Conservation (phyloP, 2,888 invertebrate genomes). For the Leucozona laternaria region DNA sequence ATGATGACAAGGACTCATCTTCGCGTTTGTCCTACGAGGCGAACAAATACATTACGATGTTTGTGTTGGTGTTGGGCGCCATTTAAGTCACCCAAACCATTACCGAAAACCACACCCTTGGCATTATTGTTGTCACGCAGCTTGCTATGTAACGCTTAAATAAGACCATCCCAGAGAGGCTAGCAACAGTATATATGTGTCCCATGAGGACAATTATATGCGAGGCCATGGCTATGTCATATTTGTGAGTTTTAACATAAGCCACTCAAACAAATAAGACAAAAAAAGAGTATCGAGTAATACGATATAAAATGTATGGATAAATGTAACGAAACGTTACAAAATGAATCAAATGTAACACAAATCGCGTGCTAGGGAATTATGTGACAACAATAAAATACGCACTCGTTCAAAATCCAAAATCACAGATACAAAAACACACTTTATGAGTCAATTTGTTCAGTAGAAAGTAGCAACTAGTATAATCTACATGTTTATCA, state of each 20-base stretch:
- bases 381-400: neutral
- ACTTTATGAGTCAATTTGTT: neutral
- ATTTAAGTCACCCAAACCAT: neutral
- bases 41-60: neutral
- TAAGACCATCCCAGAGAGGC: neutral
- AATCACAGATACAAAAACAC: too few species aligned
- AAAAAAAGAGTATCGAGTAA: neutral
- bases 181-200: neutral
- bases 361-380: neutral
- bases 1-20: neutral
- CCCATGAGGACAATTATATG: neutral
- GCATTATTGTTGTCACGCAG: neutral
- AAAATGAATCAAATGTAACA: neutral
- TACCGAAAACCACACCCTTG: neutral
- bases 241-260: neutral
- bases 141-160: neutral
- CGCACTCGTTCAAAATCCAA: neutral
- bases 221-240: neutral
- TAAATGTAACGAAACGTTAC: neutral
- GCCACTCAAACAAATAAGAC: neutral
- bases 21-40: neutral
- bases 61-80: neutral
- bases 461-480: neutral
- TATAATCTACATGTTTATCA: neutral
- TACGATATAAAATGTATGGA: neutral